Base-by-base conservation (phyloP, 2,797 vertebrate genomes). In the Neosilurus mollespiculum region DNA sequence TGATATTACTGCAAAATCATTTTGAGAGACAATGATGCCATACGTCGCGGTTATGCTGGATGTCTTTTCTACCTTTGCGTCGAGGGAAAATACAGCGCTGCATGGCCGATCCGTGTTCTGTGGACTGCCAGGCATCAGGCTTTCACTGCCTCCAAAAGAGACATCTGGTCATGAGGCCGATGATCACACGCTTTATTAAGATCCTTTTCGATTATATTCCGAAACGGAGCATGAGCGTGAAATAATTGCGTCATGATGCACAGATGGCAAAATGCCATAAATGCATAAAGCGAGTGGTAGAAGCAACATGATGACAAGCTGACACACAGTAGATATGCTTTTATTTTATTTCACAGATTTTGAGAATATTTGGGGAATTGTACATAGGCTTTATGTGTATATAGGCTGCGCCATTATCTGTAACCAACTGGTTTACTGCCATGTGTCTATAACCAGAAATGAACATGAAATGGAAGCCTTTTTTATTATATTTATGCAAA, bases 181-280 rank as follows among this genome's bases (percentile, higher is more conserved):
- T 53, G 69, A 53, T 72, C 70, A 53, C 70, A 70, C 43, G 43
- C 67, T 70, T 70, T 70, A 51, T 70, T 70, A 70, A 24, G 49
- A 72, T 71, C 70, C 49, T 10, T 70, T 34, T 70, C 37, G 37
- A 70, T 70, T 53, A 53, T 16, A 72, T 72, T 72, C 70, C 15
- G 49, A 72, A 53, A 24, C 22, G 14, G 49, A 26, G 20, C 49
- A 6, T 24, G 51, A 71, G 70, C 43, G 22, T 51, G 69, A 49
- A 53, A 16, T 24, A 53, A 71, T 53, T 15, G 43, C 16, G 69
- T 51, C 69, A 51, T 24, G 69, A 71, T 24, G 69, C 69, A 51
- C 69, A 71, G 70, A 72, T 72, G 70, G 70, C n/a, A 14, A 6
- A 9, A 26, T 2, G 70, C 70, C 70, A 51, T 72, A 8, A 37